Conservation (phyloP, 1,140 invertebrate species). For the Arctopsyche grandis region DNA sequence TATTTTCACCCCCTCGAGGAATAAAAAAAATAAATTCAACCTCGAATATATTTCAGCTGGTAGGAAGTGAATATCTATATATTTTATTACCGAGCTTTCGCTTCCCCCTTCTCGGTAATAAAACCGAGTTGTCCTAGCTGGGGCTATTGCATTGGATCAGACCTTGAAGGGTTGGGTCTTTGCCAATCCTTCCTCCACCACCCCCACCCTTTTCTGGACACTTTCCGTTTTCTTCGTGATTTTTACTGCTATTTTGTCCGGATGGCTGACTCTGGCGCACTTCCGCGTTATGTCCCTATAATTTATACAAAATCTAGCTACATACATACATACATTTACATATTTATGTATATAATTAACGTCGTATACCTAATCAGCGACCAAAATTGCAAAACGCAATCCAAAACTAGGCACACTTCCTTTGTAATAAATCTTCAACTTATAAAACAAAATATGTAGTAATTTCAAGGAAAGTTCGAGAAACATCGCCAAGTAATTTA, state of each 20-base stretch:
- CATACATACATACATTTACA: no score
- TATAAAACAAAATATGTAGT: no score
- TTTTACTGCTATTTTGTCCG: neutral
- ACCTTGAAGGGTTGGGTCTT: slow-evolving; percentile 16
- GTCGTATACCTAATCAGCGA: neutral
- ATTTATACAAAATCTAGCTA: neutral
- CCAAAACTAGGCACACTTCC: no score
- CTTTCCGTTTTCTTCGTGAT: slow-evolving; percentile 16
- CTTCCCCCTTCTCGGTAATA: neutral
- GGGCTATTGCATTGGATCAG: neutral
- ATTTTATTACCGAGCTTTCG: slow-evolving; percentile 15
- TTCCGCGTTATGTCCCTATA: neutral
- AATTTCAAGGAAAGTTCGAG: no score
- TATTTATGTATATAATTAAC: no score
- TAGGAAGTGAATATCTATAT: slow-evolving; percentile 3
- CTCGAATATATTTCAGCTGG: neutral
- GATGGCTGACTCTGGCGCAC: no score
- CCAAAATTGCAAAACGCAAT: no score
- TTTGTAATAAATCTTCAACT: neutral
- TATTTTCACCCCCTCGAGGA: neutral
- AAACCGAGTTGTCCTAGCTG: neutral
- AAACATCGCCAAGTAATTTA: no score
- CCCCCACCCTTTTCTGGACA: neutral
- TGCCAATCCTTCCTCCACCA: slow-evolving; percentile 18
- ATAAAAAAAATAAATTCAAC: neutral